Percentiles rank a stretch among this genome's conserved stretches.
Evolutionary conservation across 2,888 invertebrate species (phyloP).

Genomic region (Lithodes maja): DNA sequence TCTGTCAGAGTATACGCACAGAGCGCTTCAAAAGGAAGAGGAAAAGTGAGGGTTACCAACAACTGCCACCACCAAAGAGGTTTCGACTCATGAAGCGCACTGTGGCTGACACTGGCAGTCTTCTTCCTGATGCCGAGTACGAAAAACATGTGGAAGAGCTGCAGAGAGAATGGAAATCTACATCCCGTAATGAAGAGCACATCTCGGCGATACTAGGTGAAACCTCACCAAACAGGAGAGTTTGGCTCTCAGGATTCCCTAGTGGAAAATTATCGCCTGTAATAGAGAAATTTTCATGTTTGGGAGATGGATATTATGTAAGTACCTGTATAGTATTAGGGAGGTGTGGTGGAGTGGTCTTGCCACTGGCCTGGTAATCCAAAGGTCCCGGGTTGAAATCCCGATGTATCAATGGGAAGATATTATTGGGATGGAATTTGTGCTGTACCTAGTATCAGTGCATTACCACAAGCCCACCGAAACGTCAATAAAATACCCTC

Average conservation of each 20-base stretch:
- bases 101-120: neutral
- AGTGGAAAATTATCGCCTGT: neutral
- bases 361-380: no score
- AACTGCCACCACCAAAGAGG: slow-evolving; percentile 1
- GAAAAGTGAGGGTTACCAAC: neutral
- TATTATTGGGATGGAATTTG: no score
- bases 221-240: neutral
- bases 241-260: neutral
- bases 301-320: neutral
- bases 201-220: neutral
- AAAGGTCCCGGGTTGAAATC: no score
- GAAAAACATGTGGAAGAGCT: neutral
- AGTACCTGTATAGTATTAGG: slow-evolving; percentile 1
- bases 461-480: no score
- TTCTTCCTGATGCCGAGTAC: neutral
- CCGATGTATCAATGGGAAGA: no score
- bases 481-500: no score
- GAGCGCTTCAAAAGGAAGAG: neutral
- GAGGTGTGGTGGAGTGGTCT: no score
- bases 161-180: neutral
- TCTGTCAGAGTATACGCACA: neutral
- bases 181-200: neutral
- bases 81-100: neutral
- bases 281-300: neutral
- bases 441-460: no score